phyloP scores from a whole-genome alignment of 2,797 vertebrate species.

The Rhinichthys osculus region DNA sequence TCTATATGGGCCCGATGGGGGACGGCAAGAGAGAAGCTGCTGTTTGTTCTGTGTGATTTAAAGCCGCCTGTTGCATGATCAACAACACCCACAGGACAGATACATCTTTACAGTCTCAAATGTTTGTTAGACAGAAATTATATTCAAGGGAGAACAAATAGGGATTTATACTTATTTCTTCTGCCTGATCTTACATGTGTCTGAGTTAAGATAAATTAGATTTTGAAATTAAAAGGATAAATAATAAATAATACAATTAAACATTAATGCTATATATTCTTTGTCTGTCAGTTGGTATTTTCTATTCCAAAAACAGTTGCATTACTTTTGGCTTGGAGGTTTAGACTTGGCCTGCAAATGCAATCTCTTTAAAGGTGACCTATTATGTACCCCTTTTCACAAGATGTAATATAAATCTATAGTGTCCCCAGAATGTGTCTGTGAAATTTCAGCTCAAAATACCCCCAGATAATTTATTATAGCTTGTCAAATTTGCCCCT shows the following conservation, averaged over 20 bases:
- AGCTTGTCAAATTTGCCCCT: too few relatives aligned
- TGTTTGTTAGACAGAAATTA: background rate
- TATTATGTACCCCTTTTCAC: too few relatives aligned
- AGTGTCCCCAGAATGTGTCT: too few relatives aligned
- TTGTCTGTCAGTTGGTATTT: background rate
- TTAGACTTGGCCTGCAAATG: background rate
- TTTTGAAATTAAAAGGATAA: background rate
- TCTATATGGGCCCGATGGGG: background rate
- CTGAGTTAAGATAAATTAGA: background rate
- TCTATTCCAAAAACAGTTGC: background rate
- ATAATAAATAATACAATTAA: background rate
- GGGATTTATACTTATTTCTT: background rate
- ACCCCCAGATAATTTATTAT: too few relatives aligned
- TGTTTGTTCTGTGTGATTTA: slow-evolving; percentile 4
- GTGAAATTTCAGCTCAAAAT: too few relatives aligned
- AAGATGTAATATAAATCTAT: too few relatives aligned
- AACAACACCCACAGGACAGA: background rate
- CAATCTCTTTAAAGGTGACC: background rate
- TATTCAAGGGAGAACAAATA: background rate
- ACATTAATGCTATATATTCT: background rate
- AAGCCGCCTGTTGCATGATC: background rate
- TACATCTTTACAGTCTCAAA: background rate
- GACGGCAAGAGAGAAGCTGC: background rate
- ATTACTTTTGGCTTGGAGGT: background rate
- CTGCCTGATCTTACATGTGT: background rate